Evolutionary conservation across 2,888 invertebrate genomes (phyloP).

Genomic region (Drosophila niveifrons): DNA sequence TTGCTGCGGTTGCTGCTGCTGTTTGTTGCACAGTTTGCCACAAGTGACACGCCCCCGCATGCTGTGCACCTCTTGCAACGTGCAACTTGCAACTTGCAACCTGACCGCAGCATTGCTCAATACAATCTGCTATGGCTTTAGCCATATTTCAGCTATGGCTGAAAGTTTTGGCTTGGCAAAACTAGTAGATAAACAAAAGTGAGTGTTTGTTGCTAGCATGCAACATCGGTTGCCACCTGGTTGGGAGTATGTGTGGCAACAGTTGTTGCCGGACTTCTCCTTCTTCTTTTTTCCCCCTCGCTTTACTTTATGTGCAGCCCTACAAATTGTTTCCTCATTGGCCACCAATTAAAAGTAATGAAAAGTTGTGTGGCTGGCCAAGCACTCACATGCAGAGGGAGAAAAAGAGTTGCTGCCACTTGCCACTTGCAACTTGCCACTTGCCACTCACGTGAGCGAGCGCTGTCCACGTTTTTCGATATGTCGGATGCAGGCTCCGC

Average conservation of each 20-base stretch:
- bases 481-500: conserved; percentile 69
- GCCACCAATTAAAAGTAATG: conserved; percentile 79
- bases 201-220: conserved; percentile 15
- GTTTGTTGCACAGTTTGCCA: conserved; percentile 18
- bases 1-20: conserved; percentile 40
- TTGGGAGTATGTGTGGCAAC: conserved; percentile 31
- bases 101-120: conserved; percentile 30
- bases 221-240: conserved; percentile 10
- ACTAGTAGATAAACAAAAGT: conserved; percentile 17
- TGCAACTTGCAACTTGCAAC: not conserved
- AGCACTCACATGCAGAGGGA: too few species aligned
- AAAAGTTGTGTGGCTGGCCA: conserved; percentile 63
- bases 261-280: conserved; percentile 17
- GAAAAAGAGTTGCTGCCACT: conserved; percentile 44
- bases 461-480: conserved; percentile 40
- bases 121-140: not conserved
- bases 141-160: conserved; percentile 18
- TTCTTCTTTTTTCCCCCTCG: not conserved
- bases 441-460: conserved; percentile 26
- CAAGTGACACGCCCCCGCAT: conserved; percentile 20
- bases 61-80: conserved; percentile 12
- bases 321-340: conserved; percentile 80
- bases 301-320: conserved; percentile 52
- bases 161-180: conserved; percentile 7
- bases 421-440: conserved; percentile 37